Conservation (phyloP, 2,113 vertebrate species). For the Atherinomorus stipes region DNA sequence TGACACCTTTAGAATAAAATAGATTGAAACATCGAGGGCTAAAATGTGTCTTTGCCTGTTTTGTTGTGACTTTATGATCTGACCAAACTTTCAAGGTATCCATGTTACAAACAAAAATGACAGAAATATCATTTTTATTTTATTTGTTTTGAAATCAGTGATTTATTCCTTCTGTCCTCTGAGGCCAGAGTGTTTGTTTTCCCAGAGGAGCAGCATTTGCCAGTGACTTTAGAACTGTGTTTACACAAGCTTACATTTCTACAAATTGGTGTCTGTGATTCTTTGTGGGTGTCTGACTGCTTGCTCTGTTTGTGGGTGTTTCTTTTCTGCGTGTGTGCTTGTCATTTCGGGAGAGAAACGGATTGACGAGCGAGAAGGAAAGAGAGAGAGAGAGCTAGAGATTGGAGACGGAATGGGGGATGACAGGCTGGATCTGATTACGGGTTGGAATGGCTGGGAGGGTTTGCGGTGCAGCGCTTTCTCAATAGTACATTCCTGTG, state of each 20-base stretch:
- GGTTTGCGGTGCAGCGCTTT: conserved; percentile 77
- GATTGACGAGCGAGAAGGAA: conserved; percentile 33
- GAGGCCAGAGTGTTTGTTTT: background rate
- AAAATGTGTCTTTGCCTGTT: background rate
- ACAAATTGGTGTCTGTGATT: conserved; percentile 62
- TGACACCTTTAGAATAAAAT: too few relatives aligned
- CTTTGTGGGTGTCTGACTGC: conserved; percentile 57
- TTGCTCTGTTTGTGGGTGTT: conserved; percentile 58
- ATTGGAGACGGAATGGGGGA: conserved; percentile 73
- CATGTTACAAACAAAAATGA: background rate
- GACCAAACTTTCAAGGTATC: background rate
- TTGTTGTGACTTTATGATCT: background rate
- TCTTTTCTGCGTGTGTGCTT: conserved; percentile 58
- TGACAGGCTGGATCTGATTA: conserved; percentile 84
- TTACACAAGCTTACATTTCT: conserved; percentile 55
- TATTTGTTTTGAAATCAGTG: conserved; percentile 7
- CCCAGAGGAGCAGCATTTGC: conserved; percentile 11
- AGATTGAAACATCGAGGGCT: too few relatives aligned
- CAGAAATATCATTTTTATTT: conserved; percentile 10
- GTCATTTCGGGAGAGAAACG: conserved; percentile 39
- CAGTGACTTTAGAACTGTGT: conserved; percentile 22
- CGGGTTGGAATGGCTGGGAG: conserved; percentile 80
- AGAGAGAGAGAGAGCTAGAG: conserved; percentile 28
- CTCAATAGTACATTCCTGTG: conserved; percentile 84
- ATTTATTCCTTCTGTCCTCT: conserved; percentile 5